Conservation (phyloP, 2,888 invertebrate genomes). For the Drosophila basisetae region DNA sequence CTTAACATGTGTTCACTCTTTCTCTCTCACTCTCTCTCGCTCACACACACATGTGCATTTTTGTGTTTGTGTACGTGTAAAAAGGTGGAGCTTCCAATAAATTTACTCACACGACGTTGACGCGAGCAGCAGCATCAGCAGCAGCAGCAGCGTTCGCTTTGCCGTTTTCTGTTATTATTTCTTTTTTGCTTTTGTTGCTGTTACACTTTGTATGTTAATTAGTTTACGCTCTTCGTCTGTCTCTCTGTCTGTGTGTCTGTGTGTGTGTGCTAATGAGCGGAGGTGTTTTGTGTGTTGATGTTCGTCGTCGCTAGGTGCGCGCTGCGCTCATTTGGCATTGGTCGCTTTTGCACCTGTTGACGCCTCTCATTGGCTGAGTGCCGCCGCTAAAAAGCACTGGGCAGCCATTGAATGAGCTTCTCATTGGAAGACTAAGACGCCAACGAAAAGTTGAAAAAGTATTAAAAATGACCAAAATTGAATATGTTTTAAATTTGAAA, state of each 20-base stretch:
- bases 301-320: slow-evolving; percentile 60
- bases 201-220: slow-evolving; percentile 75
- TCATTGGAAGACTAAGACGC: slow-evolving; percentile 1
- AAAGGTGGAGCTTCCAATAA: slow-evolving; percentile 77
- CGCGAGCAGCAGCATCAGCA: slow-evolving; percentile 35
- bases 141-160: slow-evolving; percentile 28
- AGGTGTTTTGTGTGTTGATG: slow-evolving; percentile 53
- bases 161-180: slow-evolving; percentile 37
- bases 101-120: slow-evolving; percentile 65
- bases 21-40: slow-evolving; percentile 17
- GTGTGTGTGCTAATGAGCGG: slow-evolving; percentile 66
- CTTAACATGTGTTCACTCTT: slow-evolving; percentile 71
- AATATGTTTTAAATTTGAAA: background rate
- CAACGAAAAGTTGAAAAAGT: background rate
- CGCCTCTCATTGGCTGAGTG: slow-evolving; percentile 60
- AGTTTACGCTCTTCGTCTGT: slow-evolving; percentile 61
- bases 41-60: slow-evolving; percentile 30
- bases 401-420: slow-evolving; percentile 43
- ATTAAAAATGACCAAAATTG: background rate
- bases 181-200: slow-evolving; percentile 40
- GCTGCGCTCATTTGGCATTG: slow-evolving; percentile 58
- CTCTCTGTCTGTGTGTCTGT: slow-evolving; percentile 17
- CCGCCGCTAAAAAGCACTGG: slow-evolving; percentile 32
- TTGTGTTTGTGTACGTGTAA: slow-evolving; percentile 59
- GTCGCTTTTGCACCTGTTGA: slow-evolving; percentile 73